These are phyloP conservation scores for Drosophila conformis DNA, from an alignment of 2,888 invertebrate genomes.

Conservation along the genomic window DNA sequence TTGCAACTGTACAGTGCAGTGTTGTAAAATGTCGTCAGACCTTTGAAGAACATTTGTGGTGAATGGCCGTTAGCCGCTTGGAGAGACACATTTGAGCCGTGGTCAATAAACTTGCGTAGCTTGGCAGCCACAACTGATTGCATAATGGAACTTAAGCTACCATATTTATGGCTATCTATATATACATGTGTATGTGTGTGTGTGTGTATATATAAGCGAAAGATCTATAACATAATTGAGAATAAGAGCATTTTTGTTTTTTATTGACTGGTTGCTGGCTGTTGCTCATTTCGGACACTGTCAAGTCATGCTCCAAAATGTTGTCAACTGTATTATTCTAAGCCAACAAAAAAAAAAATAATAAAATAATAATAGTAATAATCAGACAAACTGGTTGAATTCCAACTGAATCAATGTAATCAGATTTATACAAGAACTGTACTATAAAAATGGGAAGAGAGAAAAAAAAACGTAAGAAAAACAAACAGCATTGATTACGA, in stretches of 20 bases:
- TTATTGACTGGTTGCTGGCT: constrained; percentile 1
- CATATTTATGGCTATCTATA: constrained; percentile 29
- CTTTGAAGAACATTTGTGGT: constrained; percentile 5
- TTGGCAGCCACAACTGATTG: constrained; percentile 74
- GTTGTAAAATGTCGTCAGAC: constrained; percentile 15
- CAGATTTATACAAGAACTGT: constrained; percentile 69
- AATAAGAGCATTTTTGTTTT: constrained; percentile 75
- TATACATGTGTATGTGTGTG: not conserved
- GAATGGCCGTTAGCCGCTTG: constrained; percentile 40
- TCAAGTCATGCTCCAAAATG: constrained; percentile 69
- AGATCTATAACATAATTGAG: constrained; percentile 78
- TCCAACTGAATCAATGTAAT: constrained; percentile 73
- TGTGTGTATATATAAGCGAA: constrained; percentile 19
- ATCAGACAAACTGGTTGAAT: constrained; percentile 57
- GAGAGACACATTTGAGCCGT: constrained; percentile 25
- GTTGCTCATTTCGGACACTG: constrained; percentile 32
- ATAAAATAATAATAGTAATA: constrained; percentile 7
- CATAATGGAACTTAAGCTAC: constrained; percentile 72
- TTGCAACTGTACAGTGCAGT: constrained; percentile 34
- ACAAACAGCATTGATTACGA: constrained; percentile 65
- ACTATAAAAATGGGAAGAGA: constrained; percentile 13
- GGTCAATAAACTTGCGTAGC: constrained; percentile 78
- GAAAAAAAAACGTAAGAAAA: constrained; percentile 33
- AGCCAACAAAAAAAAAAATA: constrained; percentile 22
- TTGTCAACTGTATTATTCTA: constrained; percentile 66